These are phyloP conservation scores for Lingula anatina DNA, from an alignment of 2,888 invertebrate species.

Conservation along the genomic window DNA sequence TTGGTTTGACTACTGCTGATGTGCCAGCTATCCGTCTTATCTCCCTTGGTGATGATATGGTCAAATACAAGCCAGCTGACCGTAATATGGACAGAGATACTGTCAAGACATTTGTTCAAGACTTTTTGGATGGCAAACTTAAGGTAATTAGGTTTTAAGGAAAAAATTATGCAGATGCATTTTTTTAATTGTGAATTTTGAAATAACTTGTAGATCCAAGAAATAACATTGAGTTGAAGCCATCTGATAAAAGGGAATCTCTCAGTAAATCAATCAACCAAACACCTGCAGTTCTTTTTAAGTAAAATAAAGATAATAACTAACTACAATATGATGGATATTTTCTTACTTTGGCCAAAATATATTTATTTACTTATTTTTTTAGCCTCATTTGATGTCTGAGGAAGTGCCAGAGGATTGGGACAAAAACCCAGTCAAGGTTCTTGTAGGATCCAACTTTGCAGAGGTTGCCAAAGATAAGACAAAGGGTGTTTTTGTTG, in stretches of 20 bases:
- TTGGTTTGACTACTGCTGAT: slow-evolving; percentile 91
- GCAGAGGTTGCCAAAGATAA: slow-evolving; percentile 84
- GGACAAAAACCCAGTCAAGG: slow-evolving; percentile 90
- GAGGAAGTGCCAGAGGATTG: slow-evolving; percentile 95
- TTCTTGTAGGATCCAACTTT: slow-evolving; percentile 91
- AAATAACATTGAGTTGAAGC: no score
- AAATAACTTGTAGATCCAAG: no score
- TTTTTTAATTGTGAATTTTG: no score
- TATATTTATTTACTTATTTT: slow-evolving; percentile 8
- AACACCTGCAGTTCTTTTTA: no score
- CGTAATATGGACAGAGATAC: slow-evolving; percentile 64
- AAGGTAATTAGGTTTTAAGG: slow-evolving; percentile 64
- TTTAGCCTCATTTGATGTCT: slow-evolving; percentile 80
- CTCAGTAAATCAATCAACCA: no score
- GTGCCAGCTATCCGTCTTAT: slow-evolving; percentile 74
- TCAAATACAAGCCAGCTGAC: slow-evolving; percentile 73
- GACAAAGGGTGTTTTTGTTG: slow-evolving; percentile 88
- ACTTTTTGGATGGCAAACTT: slow-evolving; percentile 85
- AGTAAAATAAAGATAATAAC: no score
- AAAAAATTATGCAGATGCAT: no score
- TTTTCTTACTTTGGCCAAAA: no score
- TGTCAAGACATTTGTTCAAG: slow-evolving; percentile 74
- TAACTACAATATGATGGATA: no score
- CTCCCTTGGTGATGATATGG: slow-evolving; percentile 72
- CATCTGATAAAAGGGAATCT: no score